These are phyloP conservation scores for Dryococelus australis DNA, from an alignment of 2,888 invertebrate species.

Conservation along the genomic window DNA sequence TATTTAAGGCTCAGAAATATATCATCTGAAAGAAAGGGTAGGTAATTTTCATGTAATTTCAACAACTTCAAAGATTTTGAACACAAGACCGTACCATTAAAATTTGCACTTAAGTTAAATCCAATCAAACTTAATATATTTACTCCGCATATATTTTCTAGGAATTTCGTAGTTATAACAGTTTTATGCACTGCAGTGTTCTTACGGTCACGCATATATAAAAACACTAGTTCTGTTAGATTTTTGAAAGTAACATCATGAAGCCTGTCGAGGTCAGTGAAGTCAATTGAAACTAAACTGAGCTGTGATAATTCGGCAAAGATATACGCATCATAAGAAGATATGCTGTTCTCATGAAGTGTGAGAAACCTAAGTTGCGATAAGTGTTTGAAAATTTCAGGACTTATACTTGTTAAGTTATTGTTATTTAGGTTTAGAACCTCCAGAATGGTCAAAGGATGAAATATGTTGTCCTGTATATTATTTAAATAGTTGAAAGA, in stretches of 20 bases:
- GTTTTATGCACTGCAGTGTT: background rate
- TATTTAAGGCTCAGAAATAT: background rate
- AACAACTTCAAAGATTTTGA: background rate
- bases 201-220: background rate
- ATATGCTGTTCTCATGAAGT: background rate
- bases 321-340: background rate
- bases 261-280: background rate
- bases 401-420: background rate
- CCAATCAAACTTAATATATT: background rate
- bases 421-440: background rate
- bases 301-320: background rate
- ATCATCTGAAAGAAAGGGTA: background rate
- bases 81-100: background rate
- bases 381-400: background rate
- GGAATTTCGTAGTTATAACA: background rate
- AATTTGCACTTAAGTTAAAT: background rate
- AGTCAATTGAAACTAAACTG: background rate
- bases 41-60: background rate
- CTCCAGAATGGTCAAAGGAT: background rate
- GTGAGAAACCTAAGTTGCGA: background rate
- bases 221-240: background rate
- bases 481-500: background rate
- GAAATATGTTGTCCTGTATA: background rate
- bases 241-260: background rate
- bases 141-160: background rate